Evolutionary conservation across 2,113 vertebrate species (phyloP).

Genomic region (Brachypteracias leptosomus): DNA sequence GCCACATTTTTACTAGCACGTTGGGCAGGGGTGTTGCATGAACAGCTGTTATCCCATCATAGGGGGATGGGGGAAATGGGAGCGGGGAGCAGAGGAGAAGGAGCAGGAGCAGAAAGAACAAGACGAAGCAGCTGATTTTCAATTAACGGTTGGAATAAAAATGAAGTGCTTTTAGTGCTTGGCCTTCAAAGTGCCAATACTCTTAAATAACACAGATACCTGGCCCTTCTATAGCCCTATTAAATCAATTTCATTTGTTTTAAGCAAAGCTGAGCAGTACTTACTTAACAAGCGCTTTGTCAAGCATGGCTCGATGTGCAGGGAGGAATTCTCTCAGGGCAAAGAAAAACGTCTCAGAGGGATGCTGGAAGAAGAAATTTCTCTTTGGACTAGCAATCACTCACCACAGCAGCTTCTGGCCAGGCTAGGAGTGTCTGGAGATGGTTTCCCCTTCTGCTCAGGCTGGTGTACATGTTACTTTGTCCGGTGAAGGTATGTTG

Average conservation of each 20-base stretch:
- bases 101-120: background rate
- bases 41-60: background rate
- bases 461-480: background rate
- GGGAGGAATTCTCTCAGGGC: background rate
- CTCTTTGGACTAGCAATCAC: background rate
- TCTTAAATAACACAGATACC: conserved; percentile 54
- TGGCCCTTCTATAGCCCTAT: background rate
- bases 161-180: background rate
- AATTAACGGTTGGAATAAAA: conserved; percentile 57
- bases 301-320: background rate
- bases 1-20: conserved; percentile 10
- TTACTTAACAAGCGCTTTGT: conserved; percentile 14
- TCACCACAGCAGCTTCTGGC: background rate
- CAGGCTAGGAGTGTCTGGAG: background rate
- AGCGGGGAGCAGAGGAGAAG: background rate
- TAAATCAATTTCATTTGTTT: conserved; percentile 58
- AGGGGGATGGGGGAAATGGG: background rate
- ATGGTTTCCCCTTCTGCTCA: background rate
- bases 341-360: background rate
- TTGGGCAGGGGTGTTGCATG: background rate
- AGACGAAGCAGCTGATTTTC: conserved; percentile 23
- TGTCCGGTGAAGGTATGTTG: background rate
- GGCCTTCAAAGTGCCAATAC: conserved; percentile 44
- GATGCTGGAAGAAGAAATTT: background rate
- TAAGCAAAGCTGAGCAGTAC: background rate